Base-by-base conservation (phyloP, 2,113 vertebrate species). In the Nerophis ophidion region DNA sequence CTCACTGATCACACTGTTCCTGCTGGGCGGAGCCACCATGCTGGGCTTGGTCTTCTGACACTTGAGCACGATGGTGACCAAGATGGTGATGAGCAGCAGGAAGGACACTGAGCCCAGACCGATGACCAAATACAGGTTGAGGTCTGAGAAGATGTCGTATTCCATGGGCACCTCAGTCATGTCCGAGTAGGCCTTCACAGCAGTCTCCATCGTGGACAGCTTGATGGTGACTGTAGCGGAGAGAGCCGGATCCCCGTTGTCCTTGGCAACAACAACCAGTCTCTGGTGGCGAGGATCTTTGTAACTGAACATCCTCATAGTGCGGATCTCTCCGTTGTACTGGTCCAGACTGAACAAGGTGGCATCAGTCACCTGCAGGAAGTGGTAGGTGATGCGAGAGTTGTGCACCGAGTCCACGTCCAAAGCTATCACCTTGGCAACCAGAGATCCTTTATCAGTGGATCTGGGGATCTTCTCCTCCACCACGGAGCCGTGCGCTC, bases 221-320 rank as follows among this genome's bases (percentile, higher is more conserved):
- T 92, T 89, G 57, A 95, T 90, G 5, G 91, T 92, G 54, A 95
- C 67, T 0, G 92, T 93, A 59, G 92, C 90, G 0, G 93, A 96
- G 44, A 95, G 91, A 10, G 92, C 80, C 0, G 91, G 92, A 34
- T 92, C 78, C 7, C 92, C 92, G 0, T 90, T 75, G 0, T 93
- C 92, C 45, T 87, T 79, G 63, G 92, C 91, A 3, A 91, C 84
- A 68, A 93, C 86, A 51, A 93, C 68, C 0, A 93, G 77, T 1
- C 61, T 73, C 74, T 91, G 92, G 57, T 72, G 84, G 3, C 75
- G 85, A 0, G 87, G 76, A 7, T 93, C 91, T 68, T 86, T 89
- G 79, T 91, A 90, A 63, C 84, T 86, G 56, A 93, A 90, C 76
- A 89, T 88, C 67, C 92, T 90, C 82, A 81, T 84, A 5, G 84